Conservation (phyloP, 2,113 vertebrate species). For the Serinus canaria region DNA sequence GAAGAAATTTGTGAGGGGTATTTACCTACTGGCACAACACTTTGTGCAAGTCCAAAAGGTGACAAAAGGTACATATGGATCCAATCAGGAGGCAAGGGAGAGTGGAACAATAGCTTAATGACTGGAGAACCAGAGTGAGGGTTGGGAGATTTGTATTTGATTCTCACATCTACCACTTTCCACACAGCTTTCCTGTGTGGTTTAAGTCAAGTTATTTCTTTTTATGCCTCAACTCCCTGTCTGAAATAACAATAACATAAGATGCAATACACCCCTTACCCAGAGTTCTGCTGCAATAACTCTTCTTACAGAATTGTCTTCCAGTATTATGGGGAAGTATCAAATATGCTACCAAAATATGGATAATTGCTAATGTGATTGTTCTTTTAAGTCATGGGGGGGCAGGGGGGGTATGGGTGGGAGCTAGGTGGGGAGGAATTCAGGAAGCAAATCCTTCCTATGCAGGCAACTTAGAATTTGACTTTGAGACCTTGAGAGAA, state of each 20-base stretch:
- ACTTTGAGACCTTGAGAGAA: neutral
- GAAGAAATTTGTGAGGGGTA: neutral
- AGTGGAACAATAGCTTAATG: neutral
- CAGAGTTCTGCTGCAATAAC: neutral
- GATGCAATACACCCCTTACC: neutral
- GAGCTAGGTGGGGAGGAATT: rapidly evolving
- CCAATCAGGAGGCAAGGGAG: neutral
- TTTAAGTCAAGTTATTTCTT: neutral
- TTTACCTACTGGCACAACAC: neutral
- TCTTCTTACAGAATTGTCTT: neutral
- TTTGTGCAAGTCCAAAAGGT: neutral
- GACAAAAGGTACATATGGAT: neutral
- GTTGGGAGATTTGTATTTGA: neutral
- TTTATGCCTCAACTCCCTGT: neutral
- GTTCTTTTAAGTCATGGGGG: neutral
- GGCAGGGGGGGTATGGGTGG: too few species aligned
- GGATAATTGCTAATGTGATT: neutral
- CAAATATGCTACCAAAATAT: neutral
- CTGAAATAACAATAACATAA: neutral
- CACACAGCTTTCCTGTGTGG: neutral
- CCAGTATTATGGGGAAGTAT: neutral
- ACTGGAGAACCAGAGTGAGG: neutral
- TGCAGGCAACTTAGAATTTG: neutral
- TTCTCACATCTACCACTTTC: neutral
- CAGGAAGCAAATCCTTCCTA: neutral